A percentile compares a stretch with the other conserved stretches of the same genome.
These are phyloP conservation scores for Thymelicus lineola DNA, from an alignment of 2,888 invertebrate genomes.

Conservation along the genomic window DNA sequence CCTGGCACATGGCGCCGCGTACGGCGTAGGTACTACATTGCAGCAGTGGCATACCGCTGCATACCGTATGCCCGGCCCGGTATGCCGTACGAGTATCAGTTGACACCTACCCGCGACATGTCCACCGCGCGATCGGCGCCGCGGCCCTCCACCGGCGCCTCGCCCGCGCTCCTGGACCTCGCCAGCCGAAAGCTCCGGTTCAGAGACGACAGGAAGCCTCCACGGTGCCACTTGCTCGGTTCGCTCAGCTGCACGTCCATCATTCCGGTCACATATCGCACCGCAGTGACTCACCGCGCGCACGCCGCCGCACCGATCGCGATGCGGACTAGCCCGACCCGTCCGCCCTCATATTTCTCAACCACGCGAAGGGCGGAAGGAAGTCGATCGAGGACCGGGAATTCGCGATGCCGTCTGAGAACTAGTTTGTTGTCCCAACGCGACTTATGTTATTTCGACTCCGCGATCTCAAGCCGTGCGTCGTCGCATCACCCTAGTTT, in stretches of 20 bases:
- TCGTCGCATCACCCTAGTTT: conserved; percentile 52
- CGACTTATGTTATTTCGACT: conserved; percentile 48
- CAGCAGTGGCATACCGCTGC: neutral
- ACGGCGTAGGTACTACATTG: conserved; percentile 7
- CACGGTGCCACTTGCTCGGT: conserved; percentile 76
- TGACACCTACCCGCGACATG: conserved; percentile 60
- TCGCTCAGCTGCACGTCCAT: conserved; percentile 76
- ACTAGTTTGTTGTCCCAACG: conserved; percentile 56
- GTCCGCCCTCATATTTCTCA: conserved; percentile 47
- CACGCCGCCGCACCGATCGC: conserved; percentile 43
- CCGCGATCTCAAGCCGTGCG: conserved; percentile 64
- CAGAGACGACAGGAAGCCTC: conserved; percentile 76
- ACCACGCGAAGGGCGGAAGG: conserved; percentile 48
- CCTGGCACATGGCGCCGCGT: conserved; percentile 19
- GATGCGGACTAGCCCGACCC: conserved; percentile 49
- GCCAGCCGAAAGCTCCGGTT: conserved; percentile 79
- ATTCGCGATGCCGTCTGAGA: conserved; percentile 46
- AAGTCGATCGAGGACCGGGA: conserved; percentile 44
- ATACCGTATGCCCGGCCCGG: too few species aligned
- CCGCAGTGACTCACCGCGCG: conserved; percentile 69
- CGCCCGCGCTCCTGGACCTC: conserved; percentile 61
- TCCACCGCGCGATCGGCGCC: conserved; percentile 61
- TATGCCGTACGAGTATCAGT: neutral
- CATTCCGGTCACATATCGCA: conserved; percentile 73
- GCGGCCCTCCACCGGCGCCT: conserved; percentile 63